Percentiles rank a stretch among this genome's conserved stretches.
Conservation (phyloP, 2,797 vertebrate species). For the Enteromius unitaeniatus region DNA sequence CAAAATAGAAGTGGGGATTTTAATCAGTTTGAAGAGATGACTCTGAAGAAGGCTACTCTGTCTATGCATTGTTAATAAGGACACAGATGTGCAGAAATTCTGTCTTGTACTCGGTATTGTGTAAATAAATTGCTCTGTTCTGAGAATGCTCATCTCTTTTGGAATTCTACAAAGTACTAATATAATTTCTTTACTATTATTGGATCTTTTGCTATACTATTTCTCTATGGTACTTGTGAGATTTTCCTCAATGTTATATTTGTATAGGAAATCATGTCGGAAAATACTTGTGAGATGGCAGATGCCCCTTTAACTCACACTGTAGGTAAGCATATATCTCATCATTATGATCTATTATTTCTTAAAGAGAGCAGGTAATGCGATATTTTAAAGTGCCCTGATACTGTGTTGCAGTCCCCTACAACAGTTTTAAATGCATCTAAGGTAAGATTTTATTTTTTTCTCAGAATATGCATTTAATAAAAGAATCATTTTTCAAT, state of each 20-base stretch:
- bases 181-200: background rate
- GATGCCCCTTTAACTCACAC: background rate
- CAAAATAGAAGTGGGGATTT: background rate
- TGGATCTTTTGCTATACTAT: background rate
- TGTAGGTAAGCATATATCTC: background rate
- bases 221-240: background rate
- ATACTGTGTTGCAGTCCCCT: too few species aligned
- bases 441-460: too few species aligned
- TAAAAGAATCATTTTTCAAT: too few species aligned
- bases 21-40: slow-evolving; percentile 3
- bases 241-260: background rate
- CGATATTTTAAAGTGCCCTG: too few species aligned
- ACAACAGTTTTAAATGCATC: too few species aligned
- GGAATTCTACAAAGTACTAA: background rate
- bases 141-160: background rate
- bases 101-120: background rate
- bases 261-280: background rate
- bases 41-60: background rate
- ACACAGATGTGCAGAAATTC: background rate
- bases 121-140: background rate
- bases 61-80: background rate
- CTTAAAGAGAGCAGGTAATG: background rate
- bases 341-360: background rate
- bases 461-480: too few species aligned
- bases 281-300: background rate